phyloP scores from a whole-genome alignment of 2,797 vertebrate species.

The Brachyalestes nurse region DNA sequence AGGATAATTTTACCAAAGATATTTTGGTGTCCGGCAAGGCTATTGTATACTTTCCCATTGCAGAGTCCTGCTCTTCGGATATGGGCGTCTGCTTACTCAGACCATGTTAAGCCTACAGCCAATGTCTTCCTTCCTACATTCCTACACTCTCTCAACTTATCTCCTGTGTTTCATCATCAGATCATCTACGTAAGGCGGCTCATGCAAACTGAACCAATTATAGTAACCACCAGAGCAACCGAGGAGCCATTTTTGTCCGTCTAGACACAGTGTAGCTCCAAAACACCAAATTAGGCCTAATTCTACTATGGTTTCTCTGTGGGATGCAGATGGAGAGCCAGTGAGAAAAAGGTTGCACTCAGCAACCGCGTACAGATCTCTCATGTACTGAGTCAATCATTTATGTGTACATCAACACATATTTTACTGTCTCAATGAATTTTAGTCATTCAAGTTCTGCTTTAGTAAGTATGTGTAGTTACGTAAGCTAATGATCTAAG shows the following conservation, averaged over 20 bases:
- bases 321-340: not conserved
- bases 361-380: not conserved
- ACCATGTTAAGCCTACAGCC: not conserved
- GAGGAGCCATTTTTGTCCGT: not conserved
- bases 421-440: not conserved
- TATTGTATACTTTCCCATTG: constrained; percentile 22
- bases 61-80: not conserved
- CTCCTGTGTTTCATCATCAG: not conserved
- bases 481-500: not conserved
- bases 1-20: constrained; percentile 43
- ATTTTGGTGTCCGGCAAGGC: constrained; percentile 29
- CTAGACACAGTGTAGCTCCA: not conserved
- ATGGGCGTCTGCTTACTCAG: constrained; percentile 7
- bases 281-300: not conserved
- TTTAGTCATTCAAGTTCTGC: not conserved
- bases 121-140: not conserved
- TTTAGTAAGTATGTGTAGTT: not conserved
- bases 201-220: not conserved
- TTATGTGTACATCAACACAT: not conserved
- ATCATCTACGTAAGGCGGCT: not conserved
- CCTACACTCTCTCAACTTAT: not conserved
- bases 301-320: constrained; percentile 7
- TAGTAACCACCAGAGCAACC: not conserved
- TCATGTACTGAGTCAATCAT: not conserved
- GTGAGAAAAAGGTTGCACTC: not conserved